Percentiles rank a stretch among this genome's conserved stretches.
phyloP scores from a whole-genome alignment of 2,113 vertebrate genomes.

The Hassar affinis region DNA sequence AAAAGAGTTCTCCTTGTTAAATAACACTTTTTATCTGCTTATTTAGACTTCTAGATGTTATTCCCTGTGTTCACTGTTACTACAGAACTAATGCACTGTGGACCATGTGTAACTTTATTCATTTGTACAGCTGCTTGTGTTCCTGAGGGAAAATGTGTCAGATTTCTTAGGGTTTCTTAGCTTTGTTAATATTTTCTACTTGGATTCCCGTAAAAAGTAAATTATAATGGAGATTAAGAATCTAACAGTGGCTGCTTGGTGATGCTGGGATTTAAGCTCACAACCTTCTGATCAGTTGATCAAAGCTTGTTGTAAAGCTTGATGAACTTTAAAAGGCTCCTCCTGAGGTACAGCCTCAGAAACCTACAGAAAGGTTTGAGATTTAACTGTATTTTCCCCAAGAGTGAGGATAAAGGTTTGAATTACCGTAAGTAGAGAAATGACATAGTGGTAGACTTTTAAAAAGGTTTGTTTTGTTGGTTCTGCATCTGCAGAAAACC shows the following conservation, averaged over 20 bases:
- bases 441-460: neutral
- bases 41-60: too few species aligned
- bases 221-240: neutral
- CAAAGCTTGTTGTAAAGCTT: neutral
- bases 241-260: neutral
- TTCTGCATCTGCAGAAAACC: neutral
- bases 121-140: neutral
- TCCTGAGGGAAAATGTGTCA: neutral
- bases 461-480: neutral
- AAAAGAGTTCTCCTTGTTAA: too few species aligned
- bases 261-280: neutral
- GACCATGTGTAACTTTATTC: too few species aligned
- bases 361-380: neutral
- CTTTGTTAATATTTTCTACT: neutral
- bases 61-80: neutral
- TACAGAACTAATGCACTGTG: too few species aligned
- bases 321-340: neutral
- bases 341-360: neutral
- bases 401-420: neutral
- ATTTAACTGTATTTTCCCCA: neutral
- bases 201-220: neutral
- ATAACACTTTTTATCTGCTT: too few species aligned
- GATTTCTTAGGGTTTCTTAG: too few species aligned
- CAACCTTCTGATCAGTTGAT: neutral
- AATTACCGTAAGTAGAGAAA: too few species aligned